These are phyloP conservation scores for Euproctis similis DNA, from an alignment of 2,888 invertebrate genomes.

Conservation along the genomic window DNA sequence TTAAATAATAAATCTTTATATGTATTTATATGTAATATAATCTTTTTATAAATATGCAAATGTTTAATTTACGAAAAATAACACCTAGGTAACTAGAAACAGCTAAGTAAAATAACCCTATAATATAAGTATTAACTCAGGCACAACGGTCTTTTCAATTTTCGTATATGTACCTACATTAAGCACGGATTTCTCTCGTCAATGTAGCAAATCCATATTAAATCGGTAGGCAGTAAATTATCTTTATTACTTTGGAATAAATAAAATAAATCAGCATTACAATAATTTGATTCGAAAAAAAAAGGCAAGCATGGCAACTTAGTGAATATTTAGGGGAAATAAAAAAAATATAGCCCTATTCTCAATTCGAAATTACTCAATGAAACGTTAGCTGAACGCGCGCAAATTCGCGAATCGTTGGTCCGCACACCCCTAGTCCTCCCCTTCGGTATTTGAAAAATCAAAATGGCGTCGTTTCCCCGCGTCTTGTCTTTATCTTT, in stretches of 20 bases:
- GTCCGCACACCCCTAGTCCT: constrained; percentile 41
- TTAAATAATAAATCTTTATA: too few relatives aligned
- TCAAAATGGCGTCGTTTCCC: constrained; percentile 58
- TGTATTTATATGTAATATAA: too few relatives aligned
- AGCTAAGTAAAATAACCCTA: too few relatives aligned
- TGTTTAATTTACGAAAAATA: too few relatives aligned
- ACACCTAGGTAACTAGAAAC: too few relatives aligned
- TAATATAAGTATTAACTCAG: too few relatives aligned
- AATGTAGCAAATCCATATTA: constrained; percentile 10
- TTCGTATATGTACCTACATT: too few relatives aligned
- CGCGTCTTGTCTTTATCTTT: constrained; percentile 72
- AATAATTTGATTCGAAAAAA: constrained; percentile 23
- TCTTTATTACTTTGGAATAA: constrained; percentile 19
- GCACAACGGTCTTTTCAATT: too few relatives aligned
- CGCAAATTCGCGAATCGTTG: constrained; percentile 58
- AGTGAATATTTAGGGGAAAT: constrained; percentile 30
- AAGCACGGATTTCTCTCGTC: too few relatives aligned
- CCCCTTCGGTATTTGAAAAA: constrained; percentile 63
- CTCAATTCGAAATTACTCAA: constrained; percentile 55
- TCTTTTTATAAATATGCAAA: too few relatives aligned
- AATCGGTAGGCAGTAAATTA: constrained; percentile 16
- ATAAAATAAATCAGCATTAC: constrained; percentile 14
- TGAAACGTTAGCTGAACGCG: constrained; percentile 60
- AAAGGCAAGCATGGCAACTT: constrained; percentile 33
- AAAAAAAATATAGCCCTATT: constrained; percentile 34